Percentiles rank a stretch among this genome's conserved stretches.
Conservation (phyloP, 23 tunicate species). For the Trididemnum miniatum region DNA sequence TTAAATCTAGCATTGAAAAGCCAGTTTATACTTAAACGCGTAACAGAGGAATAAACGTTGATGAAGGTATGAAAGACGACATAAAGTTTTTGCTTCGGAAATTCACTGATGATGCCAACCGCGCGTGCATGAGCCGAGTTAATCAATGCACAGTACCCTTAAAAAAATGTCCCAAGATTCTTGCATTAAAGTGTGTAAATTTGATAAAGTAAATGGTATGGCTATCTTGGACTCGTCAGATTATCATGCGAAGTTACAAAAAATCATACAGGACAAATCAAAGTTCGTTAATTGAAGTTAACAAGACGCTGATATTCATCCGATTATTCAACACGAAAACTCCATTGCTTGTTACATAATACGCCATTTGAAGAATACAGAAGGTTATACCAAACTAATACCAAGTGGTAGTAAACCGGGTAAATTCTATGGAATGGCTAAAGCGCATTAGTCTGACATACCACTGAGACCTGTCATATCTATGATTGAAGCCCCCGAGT, state of each 20-base stretch:
- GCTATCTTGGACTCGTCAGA: background rate
- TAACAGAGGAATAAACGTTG: too few species aligned
- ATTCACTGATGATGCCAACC: too few species aligned
- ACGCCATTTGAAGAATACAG: background rate
- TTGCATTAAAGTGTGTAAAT: background rate
- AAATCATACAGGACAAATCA: background rate
- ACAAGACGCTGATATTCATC: background rate
- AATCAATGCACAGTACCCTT: background rate
- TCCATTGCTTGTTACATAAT: background rate
- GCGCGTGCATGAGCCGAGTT: too few species aligned
- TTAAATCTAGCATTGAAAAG: too few species aligned
- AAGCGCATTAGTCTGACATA: background rate
- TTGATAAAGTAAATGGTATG: conserved; percentile 1
- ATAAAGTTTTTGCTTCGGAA: too few species aligned
- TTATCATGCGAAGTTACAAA: background rate
- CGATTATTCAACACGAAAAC: background rate
- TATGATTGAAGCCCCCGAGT: background rate
- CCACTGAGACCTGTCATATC: conserved; percentile 7
- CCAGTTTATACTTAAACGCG: too few species aligned
- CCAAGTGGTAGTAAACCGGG: background rate
- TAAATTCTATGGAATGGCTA: background rate
- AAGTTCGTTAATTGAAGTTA: background rate
- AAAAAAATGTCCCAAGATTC: background rate
- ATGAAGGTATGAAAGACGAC: too few species aligned
- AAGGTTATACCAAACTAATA: background rate